Conservation (phyloP, 2,888 invertebrate species). For the Hirtodrosophila cameraria region DNA sequence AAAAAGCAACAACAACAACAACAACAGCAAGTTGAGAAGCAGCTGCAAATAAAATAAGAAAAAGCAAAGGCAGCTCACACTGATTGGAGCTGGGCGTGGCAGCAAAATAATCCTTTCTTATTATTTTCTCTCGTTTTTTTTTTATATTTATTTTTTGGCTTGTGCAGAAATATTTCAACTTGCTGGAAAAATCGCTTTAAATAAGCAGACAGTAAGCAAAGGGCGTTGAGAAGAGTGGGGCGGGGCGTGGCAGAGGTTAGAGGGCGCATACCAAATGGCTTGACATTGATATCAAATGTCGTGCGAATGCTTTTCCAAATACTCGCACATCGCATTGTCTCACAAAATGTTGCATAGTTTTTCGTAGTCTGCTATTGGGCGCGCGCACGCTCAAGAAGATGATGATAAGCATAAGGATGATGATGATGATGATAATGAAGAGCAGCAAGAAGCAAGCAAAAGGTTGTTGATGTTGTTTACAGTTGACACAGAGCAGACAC, state of each 20-base stretch:
- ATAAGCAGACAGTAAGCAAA: conserved; percentile 35
- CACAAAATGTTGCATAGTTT: conserved; percentile 50
- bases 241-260: conserved; percentile 1
- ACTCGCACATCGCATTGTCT: conserved; percentile 58
- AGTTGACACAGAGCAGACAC: conserved; percentile 75
- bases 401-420: conserved; percentile 36
- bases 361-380: conserved; percentile 59
- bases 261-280: conserved; percentile 50
- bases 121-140: conserved; percentile 13
- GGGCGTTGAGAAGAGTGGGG: neutral
- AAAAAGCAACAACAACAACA: conserved; percentile 23
- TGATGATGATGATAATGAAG: conserved; percentile 27
- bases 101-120: conserved; percentile 66
- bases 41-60: conserved; percentile 22
- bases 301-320: conserved; percentile 50
- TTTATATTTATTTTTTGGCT: conserved; percentile 9
- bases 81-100: conserved; percentile 56
- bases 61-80: conserved; percentile 25
- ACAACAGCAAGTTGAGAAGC: conserved; percentile 44
- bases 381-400: conserved; percentile 13
- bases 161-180: conserved; percentile 50
- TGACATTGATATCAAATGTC: conserved; percentile 79
- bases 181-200: conserved; percentile 60
- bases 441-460: neutral
- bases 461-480: conserved; percentile 70